Percentiles rank a stretch among this genome's conserved stretches.
Evolutionary conservation across 2,113 vertebrate species (phyloP).

Genomic region (Varanus salvator): DNA sequence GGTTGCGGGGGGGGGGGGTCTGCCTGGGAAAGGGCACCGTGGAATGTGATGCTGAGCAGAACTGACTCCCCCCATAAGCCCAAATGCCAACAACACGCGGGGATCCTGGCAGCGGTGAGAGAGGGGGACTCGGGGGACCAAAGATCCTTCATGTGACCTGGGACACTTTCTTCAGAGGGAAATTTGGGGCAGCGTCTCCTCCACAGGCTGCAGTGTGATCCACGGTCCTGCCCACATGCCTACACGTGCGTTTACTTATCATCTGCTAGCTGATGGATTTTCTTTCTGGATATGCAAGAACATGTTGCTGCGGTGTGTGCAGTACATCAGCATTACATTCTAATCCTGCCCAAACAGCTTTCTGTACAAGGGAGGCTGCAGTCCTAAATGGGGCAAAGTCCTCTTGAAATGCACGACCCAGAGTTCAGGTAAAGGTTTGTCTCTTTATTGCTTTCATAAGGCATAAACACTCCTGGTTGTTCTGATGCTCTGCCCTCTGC

Average conservation of each 20-base stretch:
- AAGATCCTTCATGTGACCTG: too few relatives aligned
- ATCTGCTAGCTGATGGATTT: neutral
- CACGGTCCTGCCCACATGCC: neutral
- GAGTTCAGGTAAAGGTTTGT: neutral
- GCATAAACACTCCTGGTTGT: neutral
- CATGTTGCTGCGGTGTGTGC: too few relatives aligned
- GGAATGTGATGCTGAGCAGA: neutral
- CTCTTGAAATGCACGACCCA: neutral
- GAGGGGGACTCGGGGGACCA: neutral
- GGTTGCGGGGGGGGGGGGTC: neutral
- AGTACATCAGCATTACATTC: neutral
- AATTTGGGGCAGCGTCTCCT: neutral
- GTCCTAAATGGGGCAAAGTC: neutral
- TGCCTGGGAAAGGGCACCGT: slow-evolving; percentile 11
- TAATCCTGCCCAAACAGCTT: neutral
- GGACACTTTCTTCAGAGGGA: neutral
- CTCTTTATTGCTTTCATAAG: neutral
- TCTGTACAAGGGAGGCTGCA: neutral
- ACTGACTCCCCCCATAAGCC: neutral
- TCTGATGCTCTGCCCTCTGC: neutral
- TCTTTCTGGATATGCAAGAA: neutral
- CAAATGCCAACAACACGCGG: neutral
- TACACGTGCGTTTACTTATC: neutral
- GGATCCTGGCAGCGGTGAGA: neutral
- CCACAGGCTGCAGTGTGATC: too few relatives aligned